phyloP scores from a whole-genome alignment of 2,797 vertebrate species.

The Adelosebastes latens region DNA sequence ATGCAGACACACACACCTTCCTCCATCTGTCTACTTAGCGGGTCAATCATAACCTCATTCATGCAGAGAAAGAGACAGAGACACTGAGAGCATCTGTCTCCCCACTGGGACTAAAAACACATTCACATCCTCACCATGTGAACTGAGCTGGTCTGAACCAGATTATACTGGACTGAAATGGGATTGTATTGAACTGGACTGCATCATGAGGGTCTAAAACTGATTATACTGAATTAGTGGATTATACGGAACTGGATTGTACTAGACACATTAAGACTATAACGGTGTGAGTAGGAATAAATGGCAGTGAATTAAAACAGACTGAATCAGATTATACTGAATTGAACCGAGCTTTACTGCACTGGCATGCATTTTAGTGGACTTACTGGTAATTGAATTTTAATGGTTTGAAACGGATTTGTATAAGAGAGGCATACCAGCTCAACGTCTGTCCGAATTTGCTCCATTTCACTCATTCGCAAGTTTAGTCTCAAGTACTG shows the following conservation, averaged over 20 bases:
- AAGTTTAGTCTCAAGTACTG: neutral
- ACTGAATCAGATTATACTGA: conserved; percentile 39
- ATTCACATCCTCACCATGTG: conserved; percentile 49
- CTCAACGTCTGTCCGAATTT: neutral
- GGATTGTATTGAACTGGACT: conserved; percentile 60
- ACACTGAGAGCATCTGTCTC: conserved; percentile 36
- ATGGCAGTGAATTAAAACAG: conserved; percentile 23
- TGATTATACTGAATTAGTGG: conserved; percentile 63
- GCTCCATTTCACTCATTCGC: neutral
- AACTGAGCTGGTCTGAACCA: conserved; percentile 53
- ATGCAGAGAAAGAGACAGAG: conserved; percentile 36
- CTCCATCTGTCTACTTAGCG: conserved; percentile 72
- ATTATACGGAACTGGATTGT: conserved; percentile 59
- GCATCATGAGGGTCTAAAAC: conserved; percentile 62
- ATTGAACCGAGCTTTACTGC: conserved; percentile 25
- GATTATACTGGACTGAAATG: conserved; percentile 65
- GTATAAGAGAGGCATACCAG: neutral
- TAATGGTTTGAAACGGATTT: conserved; percentile 15
- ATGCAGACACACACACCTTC: conserved; percentile 43
- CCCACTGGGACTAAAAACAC: conserved; percentile 36
- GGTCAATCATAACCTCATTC: conserved; percentile 72
- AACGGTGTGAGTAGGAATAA: conserved; percentile 13
- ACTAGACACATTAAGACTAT: conserved; percentile 32
- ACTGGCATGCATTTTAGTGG: neutral
- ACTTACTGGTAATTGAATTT: neutral